Evolutionary conservation across 2,888 invertebrate species (phyloP), one percentile per base, ranked within the genome.

Genomic region (Tryphoninae sp.): DNA sequence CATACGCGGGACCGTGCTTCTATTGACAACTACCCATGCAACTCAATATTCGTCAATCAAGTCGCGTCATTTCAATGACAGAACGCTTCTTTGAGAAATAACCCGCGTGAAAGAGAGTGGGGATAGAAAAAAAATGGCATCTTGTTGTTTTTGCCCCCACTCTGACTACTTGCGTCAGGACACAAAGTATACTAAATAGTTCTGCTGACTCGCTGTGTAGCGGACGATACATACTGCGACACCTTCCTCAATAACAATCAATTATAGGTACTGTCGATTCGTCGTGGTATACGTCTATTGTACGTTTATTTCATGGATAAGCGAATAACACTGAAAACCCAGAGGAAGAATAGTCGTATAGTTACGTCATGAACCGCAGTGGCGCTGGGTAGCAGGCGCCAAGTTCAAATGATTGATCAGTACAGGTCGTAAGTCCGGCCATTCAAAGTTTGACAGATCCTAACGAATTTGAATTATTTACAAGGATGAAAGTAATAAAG

Each of bases 121-220:
- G 55, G 55, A 55, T 19, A 22, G 9, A 19, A 55, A 55, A 4
- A 16, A 55, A 55, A 55, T 55, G 55, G 55, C 55, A 8, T 55
- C 55, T 2, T 53, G 19, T 55, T 55, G 19, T 55, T 45, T 55
- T 55, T 19, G 22, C 8, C 53, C 53, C 16, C 53, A 53, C 53
- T 53, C 19, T 53, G 53, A 53, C 19, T 19, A 19, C 53, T 4
- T 19, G 53, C 1, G 8, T 53, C 53, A 53, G 19, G 6, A 9
- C n/a, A 55, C 19, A 22, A 55, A 19, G 3, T n/a, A n/a, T 16
- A 16, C 3, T 13, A 9, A 55, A 16, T 6, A 3, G 11, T 19
- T 53, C 53, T n/a, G n/a, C 19, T 53, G 53, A 53, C 7, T 19
- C 53, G 16, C n/a, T 19, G n/a, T 19, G 19, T 16, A 53, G 53